Evolutionary conservation across 2,797 vertebrate species (phyloP).

Genomic region (Hoplostethus atlanticus): DNA sequence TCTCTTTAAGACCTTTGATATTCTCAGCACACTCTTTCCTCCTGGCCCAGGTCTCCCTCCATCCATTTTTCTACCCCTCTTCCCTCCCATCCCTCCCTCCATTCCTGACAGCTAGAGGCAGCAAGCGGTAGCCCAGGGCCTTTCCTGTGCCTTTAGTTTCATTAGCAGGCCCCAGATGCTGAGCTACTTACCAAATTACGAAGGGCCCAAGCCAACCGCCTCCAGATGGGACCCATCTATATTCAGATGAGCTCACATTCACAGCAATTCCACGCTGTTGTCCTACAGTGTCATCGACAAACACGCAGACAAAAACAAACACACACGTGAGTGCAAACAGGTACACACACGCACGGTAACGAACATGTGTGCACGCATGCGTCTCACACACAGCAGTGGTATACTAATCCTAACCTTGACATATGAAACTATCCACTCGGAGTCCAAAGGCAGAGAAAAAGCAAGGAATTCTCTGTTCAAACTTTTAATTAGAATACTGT

Average conservation of each 20-base stretch:
- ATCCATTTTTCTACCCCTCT: constrained; percentile 61
- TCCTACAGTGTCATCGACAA: constrained; percentile 82
- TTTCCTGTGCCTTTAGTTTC: constrained; percentile 83
- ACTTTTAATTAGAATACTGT: too few relatives aligned
- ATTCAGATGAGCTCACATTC: constrained; percentile 89
- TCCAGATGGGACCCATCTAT: constrained; percentile 89
- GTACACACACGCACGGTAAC: constrained; percentile 65
- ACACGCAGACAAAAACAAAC: constrained; percentile 82
- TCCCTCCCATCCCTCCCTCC: constrained; percentile 35
- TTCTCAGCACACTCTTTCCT: constrained; percentile 77
- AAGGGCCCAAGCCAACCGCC: constrained; percentile 83
- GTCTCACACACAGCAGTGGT: constrained; percentile 17
- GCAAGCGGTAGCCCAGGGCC: constrained; percentile 70
- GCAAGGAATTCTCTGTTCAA: not conserved
- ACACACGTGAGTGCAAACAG: constrained; percentile 77
- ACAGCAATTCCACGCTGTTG: constrained; percentile 83
- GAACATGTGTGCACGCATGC: constrained; percentile 40
- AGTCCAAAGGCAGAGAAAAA: not conserved
- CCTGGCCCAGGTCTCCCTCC: constrained; percentile 62
- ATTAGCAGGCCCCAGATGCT: constrained; percentile 87
- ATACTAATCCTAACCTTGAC: not conserved
- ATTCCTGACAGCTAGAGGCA: constrained; percentile 70
- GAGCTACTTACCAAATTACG: constrained; percentile 86
- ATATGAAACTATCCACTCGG: not conserved
- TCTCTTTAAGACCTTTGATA: constrained; percentile 80